phyloP scores from a whole-genome alignment of 2,797 vertebrate species.

The Morus bassanus region DNA sequence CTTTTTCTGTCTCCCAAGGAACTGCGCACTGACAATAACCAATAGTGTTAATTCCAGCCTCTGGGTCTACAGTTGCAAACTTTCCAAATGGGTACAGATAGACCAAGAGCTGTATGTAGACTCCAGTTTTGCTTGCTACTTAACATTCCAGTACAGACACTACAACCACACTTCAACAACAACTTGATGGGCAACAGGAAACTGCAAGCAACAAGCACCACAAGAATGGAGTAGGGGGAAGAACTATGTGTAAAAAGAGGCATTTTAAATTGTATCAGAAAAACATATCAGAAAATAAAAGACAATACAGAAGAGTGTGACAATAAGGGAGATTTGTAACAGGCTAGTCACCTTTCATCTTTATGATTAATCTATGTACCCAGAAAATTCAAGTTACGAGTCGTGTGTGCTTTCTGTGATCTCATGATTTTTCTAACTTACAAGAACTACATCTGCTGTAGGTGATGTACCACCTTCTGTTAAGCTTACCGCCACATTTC shows the following conservation, averaged over 20 bases:
- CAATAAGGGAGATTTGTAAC: background rate
- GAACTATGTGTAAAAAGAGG: background rate
- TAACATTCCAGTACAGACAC: background rate
- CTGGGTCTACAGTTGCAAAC: background rate
- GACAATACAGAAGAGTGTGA: background rate
- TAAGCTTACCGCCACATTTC: background rate
- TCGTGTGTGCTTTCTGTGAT: rapidly evolving
- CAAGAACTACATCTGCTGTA: background rate
- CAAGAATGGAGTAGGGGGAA: background rate
- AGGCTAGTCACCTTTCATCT: background rate
- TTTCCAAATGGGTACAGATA: background rate
- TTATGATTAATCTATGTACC: background rate
- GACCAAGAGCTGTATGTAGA: background rate
- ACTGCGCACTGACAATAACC: background rate
- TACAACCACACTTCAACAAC: background rate
- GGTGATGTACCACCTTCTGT: background rate
- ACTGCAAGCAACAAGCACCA: background rate
- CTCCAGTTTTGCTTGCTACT: background rate
- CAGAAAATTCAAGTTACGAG: background rate
- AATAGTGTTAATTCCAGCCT: background rate
- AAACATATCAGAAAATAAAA: background rate
- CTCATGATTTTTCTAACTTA: background rate
- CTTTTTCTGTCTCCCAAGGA: background rate
- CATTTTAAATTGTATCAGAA: background rate
- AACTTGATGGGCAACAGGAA: background rate